Conservation (phyloP, 2,888 invertebrate genomes). For the Melanostoma scalare region DNA sequence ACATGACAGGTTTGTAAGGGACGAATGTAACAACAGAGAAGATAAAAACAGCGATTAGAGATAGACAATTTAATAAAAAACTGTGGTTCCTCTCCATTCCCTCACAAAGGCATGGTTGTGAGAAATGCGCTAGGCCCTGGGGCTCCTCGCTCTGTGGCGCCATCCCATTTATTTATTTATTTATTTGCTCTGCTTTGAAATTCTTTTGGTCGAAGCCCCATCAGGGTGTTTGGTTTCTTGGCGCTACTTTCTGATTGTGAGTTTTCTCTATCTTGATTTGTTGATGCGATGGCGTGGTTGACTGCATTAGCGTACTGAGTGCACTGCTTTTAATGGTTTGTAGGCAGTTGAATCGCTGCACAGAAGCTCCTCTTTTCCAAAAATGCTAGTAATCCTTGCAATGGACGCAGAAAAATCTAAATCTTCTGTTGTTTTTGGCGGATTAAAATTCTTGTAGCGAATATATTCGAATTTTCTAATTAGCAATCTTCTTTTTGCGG, state of each 20-base stretch:
- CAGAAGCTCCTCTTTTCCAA: slow-evolving; percentile 63
- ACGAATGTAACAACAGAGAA: too few relatives aligned
- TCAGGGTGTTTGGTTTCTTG: slow-evolving; percentile 23
- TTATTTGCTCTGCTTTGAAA: slow-evolving; percentile 21
- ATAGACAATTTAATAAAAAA: too few relatives aligned
- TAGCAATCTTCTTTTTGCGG: slow-evolving; percentile 32
- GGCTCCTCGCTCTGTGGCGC: too few relatives aligned
- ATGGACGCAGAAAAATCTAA: slow-evolving; percentile 50
- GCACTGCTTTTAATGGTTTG: slow-evolving; percentile 48
- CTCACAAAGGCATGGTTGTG: too few relatives aligned
- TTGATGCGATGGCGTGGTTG: slow-evolving; percentile 21
- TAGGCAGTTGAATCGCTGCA: slow-evolving; percentile 64
- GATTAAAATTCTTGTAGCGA: slow-evolving; percentile 55
- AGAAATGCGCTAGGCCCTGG: too few relatives aligned
- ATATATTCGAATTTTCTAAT: slow-evolving; percentile 31
- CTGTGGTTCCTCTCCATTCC: too few relatives aligned
- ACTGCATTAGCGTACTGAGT: slow-evolving; percentile 45
- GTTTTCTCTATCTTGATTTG: slow-evolving; percentile 3
- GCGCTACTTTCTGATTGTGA: neutral
- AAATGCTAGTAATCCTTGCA: slow-evolving; percentile 50
- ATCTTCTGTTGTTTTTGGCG: slow-evolving; percentile 60
- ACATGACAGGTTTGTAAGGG: too few relatives aligned
- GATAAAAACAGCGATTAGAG: too few relatives aligned
- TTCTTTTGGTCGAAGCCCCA: slow-evolving; percentile 30
- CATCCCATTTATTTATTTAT: too few relatives aligned